Evolutionary conservation across 2,113 vertebrate genomes (phyloP).

Genomic region (Sinocyclocheilus rhinocerous): DNA sequence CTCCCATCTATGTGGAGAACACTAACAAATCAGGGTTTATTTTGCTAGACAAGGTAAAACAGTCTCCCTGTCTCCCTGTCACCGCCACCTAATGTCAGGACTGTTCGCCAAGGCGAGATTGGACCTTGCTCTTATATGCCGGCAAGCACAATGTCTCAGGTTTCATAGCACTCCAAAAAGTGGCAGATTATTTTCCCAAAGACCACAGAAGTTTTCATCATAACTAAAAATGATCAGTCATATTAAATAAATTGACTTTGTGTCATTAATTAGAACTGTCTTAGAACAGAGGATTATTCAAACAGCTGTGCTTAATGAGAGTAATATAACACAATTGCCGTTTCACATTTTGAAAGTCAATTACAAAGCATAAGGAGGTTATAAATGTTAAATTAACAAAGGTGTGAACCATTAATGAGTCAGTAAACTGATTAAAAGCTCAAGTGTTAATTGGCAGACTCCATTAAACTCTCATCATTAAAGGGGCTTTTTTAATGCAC

Average conservation of each 20-base stretch:
- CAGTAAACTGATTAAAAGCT: conserved; percentile 37
- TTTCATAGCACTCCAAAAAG: neutral
- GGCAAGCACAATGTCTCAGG: neutral
- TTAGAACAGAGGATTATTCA: conserved; percentile 2
- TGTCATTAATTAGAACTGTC: conserved; percentile 25
- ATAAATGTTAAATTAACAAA: conserved; percentile 41
- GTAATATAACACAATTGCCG: conserved; percentile 33
- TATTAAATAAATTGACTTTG: conserved; percentile 4
- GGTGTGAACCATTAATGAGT: conserved; percentile 41
- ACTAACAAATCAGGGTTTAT: neutral
- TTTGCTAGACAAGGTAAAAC: conserved; percentile 39
- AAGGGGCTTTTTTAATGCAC: neutral
- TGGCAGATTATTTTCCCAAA: neutral
- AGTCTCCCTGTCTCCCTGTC: conserved; percentile 33
- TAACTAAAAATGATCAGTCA: conserved; percentile 27
- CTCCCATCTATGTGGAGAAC: neutral
- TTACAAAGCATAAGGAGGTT: conserved; percentile 31
- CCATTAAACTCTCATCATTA: conserved; percentile 9
- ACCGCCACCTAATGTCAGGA: neutral
- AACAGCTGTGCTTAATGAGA: conserved; percentile 38
- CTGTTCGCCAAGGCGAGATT: neutral
- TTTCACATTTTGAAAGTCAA: conserved; percentile 41
- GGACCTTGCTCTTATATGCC: neutral
- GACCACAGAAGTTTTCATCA: neutral
- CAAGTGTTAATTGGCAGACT: conserved; percentile 42